These are phyloP conservation scores for Acanthochromis polyacanthus DNA, from an alignment of 2,113 vertebrate species.

Conservation along the genomic window DNA sequence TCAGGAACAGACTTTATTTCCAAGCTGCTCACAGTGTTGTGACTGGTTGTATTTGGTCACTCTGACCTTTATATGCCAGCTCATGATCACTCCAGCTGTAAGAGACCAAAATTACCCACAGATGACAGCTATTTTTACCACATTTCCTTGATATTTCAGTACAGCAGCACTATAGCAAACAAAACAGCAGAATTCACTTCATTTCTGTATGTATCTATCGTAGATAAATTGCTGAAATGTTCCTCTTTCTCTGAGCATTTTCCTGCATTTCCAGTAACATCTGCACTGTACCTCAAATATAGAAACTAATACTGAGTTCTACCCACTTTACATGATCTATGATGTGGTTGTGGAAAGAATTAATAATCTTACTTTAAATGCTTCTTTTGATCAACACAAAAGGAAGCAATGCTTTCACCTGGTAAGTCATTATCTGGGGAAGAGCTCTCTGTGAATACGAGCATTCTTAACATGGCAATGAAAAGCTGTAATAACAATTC, in stretches of 20 bases:
- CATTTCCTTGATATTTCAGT: constrained; percentile 20
- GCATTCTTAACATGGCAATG: not conserved
- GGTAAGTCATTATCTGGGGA: not conserved
- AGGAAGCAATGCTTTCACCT: not conserved
- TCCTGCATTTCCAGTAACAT: no score
- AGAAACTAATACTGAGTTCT: no score
- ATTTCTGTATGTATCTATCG: constrained; percentile 2
- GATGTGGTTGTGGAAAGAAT: not conserved
- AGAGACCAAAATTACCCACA: constrained; percentile 33
- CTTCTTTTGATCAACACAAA: not conserved
- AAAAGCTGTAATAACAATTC: not conserved
- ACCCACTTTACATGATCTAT: not conserved
- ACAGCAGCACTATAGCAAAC: not conserved
- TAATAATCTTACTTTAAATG: not conserved
- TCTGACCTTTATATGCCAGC: constrained; percentile 54
- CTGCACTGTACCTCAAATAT: no score
- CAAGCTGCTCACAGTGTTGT: constrained; percentile 19
- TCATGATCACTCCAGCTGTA: constrained; percentile 25
- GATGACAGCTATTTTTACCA: constrained; percentile 32
- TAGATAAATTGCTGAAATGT: not conserved
- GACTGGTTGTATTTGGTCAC: constrained; percentile 38
- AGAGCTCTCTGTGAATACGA: not conserved
- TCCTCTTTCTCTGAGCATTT: not conserved
- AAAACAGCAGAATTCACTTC: not conserved
- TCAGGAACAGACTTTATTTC: constrained; percentile 61